Evolutionary conservation across 2,888 invertebrate species (phyloP).

Genomic region (Tanytarsus gracilentus): DNA sequence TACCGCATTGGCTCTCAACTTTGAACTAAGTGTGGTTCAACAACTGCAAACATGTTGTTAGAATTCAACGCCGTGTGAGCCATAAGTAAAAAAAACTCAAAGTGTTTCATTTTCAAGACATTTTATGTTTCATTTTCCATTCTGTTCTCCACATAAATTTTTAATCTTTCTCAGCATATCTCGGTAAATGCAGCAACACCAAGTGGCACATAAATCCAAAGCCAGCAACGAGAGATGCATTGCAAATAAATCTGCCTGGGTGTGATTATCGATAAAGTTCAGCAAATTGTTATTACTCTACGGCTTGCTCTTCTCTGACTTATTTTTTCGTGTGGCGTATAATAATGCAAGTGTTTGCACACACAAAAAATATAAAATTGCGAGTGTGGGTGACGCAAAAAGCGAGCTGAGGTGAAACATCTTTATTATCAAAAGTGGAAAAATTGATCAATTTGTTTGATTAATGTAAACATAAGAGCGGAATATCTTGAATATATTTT

Average conservation of each 20-base stretch:
- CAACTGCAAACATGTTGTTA: too few species aligned
- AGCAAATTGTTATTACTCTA: slow-evolving; percentile 27
- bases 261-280: slow-evolving; percentile 29
- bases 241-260: slow-evolving; percentile 24
- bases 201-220: slow-evolving; percentile 4
- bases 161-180: too few species aligned
- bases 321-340: too few species aligned
- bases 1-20: too few species aligned
- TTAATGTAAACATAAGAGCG: slow-evolving; percentile 17
- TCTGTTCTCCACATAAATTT: too few species aligned
- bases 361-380: too few species aligned
- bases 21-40: too few species aligned
- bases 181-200: background rate
- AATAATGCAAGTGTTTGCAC: too few species aligned
- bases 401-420: slow-evolving; percentile 8
- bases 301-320: background rate
- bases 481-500: slow-evolving; percentile 14
- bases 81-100: background rate
- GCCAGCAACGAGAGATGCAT: background rate
- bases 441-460: slow-evolving; percentile 28
- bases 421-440: slow-evolving; percentile 17
- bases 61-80: too few species aligned
- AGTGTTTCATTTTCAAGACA: slow-evolving; percentile 13
- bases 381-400: too few species aligned
- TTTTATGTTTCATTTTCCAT: too few species aligned